These are phyloP conservation scores for Archips xylosteana DNA, from an alignment of 2,888 invertebrate genomes.

Conservation along the genomic window DNA sequence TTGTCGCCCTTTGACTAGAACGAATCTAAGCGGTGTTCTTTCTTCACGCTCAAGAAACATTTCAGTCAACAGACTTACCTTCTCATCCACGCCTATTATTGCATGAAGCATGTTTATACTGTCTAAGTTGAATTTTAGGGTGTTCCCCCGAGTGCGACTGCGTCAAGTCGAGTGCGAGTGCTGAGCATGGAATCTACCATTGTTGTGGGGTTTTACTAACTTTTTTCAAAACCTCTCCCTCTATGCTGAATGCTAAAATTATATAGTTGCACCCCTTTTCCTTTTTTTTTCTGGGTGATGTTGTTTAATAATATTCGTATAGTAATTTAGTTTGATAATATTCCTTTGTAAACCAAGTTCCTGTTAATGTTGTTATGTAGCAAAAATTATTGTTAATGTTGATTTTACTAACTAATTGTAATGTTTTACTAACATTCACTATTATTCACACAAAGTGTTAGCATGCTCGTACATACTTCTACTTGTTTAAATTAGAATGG, in stretches of 20 bases:
- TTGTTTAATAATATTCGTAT: background rate
- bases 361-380: background rate
- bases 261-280: too few relatives aligned
- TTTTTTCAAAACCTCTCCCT: too few relatives aligned
- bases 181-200: background rate
- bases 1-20: too few relatives aligned
- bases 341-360: background rate
- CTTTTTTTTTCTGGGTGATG: too few relatives aligned
- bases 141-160: too few relatives aligned
- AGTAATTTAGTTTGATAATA: background rate
- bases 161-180: background rate
- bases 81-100: constrained; percentile 60
- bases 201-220: too few relatives aligned
- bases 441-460: background rate
- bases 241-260: too few relatives aligned
- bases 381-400: background rate
- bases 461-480: background rate
- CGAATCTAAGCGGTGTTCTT: constrained; percentile 62
- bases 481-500: background rate
- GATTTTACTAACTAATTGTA: background rate
- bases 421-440: constrained; percentile 1
- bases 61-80: constrained; percentile 50
- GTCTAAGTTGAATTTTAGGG: background rate
- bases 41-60: constrained; percentile 59
- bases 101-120: constrained; percentile 43